Base-by-base conservation (phyloP, 2,113 vertebrate genomes). In the Orcinus orca region DNA sequence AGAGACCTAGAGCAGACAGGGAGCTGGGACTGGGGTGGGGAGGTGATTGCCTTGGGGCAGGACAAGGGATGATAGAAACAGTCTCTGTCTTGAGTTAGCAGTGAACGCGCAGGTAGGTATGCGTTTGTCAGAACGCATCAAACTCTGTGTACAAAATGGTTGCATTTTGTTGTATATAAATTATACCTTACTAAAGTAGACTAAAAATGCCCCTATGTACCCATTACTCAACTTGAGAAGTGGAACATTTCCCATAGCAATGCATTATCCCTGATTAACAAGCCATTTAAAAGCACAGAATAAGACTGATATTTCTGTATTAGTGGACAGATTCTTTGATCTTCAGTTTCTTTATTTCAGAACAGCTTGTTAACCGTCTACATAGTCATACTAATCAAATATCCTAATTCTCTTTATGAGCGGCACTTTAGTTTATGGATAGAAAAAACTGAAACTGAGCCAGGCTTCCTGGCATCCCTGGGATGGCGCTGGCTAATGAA, bases 321-420 rank as follows among this genome's bases (percentile, higher is more conserved):
- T 29, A 53, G 8, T 68, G 36, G 55, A 21, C 15, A 82, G 63
- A 36, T 74, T 44, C 38, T 53, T 95, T 76, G 77, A 63, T 91
- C 44, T 44, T 79, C 33, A 17, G 67, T 84, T 96, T 97, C 25
- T 85, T 89, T 76, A 70, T 82, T 89, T 91, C 81, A 73, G 38
- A 94, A 81, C 25, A 87, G 8, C 36, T 68, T 44, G 23, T 90
- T 85, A 60, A 62, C n/a, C 15, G 5, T 73, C 8, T 47, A 1
- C 23, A 0, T 33, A 44, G 47, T n/a, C n/a, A 88, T 25, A 26
- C 25, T 82, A 38, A 74, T 77, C 91, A 80, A 65, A 6, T 83
- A 71, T 8, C 93, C n/a, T 58, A 14, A 44, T 83, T 86, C n/a
- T 63, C 0, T 79, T 71, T 63, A 15, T 92, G 71, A 73, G 60